These are phyloP conservation scores for Rallus crepitans DNA, from an alignment of 2,797 vertebrate genomes.

Conservation along the genomic window DNA sequence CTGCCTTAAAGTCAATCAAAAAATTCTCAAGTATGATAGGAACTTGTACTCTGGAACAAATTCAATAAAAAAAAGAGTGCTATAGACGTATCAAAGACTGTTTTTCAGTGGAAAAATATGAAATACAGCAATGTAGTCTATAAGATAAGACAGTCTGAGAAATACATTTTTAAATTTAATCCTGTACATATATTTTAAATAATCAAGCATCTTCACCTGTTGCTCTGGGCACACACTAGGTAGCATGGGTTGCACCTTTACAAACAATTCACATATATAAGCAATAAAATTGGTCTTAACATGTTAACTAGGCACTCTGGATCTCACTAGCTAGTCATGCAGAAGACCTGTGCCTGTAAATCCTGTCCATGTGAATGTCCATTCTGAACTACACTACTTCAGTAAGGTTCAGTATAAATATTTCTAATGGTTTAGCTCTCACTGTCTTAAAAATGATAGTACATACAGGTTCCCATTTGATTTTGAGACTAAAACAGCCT, in stretches of 20 bases:
- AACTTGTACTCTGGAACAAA: background rate
- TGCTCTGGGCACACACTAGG: background rate
- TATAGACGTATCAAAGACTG: background rate
- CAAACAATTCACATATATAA: background rate
- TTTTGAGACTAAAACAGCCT: background rate
- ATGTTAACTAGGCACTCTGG: background rate
- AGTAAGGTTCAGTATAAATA: background rate
- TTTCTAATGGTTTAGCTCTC: background rate
- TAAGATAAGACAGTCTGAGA: background rate
- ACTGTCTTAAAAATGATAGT: background rate
- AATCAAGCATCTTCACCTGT: background rate
- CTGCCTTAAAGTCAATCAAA: slow-evolving; percentile 3
- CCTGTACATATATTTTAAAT: background rate
- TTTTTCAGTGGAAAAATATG: background rate
- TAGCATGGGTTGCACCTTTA: background rate
- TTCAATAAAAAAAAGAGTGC: background rate
- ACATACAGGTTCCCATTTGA: background rate
- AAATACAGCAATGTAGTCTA: background rate
- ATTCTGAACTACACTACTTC: background rate
- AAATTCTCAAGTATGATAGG: background rate
- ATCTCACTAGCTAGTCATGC: slow-evolving; percentile 7
- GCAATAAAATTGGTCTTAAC: background rate
- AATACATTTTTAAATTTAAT: background rate
- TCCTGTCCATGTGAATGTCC: background rate
- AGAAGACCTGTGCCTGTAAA: slow-evolving; percentile 41